Evolutionary conservation across 2,888 invertebrate species (phyloP).

Genomic region (Salticus scenicus): DNA sequence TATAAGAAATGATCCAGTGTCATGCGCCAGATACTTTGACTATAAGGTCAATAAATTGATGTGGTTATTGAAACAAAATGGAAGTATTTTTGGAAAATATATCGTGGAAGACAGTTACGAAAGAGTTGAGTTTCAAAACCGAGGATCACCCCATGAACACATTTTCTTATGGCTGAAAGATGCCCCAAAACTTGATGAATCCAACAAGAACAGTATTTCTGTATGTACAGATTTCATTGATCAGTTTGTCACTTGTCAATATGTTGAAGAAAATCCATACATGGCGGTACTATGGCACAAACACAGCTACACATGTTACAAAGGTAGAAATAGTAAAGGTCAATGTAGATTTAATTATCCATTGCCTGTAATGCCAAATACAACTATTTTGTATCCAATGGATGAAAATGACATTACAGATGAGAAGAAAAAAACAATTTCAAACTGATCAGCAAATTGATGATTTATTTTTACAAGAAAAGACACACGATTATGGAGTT

Average conservation of each 20-base stretch:
- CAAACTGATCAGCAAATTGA: neutral
- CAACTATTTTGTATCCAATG: neutral
- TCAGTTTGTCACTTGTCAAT: neutral
- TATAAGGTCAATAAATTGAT: constrained; percentile 3
- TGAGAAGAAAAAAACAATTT: neutral
- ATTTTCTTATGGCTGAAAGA: neutral
- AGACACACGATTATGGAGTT: neutral
- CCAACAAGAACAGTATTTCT: neutral
- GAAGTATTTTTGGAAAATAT: neutral
- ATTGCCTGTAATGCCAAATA: neutral
- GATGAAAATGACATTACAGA: neutral
- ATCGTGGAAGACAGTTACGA: neutral
- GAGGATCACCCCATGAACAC: neutral
- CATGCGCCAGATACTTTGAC: neutral
- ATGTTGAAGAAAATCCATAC: neutral
- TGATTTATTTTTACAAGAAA: neutral
- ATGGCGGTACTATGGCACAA: neutral
- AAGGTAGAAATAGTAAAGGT: neutral
- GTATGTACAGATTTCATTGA: neutral
- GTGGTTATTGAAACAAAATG: neutral
- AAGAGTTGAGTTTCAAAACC: constrained; percentile 9
- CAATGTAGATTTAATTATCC: neutral
- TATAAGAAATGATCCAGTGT: constrained; percentile 5
- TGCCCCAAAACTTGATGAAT: neutral
- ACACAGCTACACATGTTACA: neutral